Evolutionary conservation across 2,113 vertebrate species (phyloP).

Genomic region (Antechinus flavipes): DNA sequence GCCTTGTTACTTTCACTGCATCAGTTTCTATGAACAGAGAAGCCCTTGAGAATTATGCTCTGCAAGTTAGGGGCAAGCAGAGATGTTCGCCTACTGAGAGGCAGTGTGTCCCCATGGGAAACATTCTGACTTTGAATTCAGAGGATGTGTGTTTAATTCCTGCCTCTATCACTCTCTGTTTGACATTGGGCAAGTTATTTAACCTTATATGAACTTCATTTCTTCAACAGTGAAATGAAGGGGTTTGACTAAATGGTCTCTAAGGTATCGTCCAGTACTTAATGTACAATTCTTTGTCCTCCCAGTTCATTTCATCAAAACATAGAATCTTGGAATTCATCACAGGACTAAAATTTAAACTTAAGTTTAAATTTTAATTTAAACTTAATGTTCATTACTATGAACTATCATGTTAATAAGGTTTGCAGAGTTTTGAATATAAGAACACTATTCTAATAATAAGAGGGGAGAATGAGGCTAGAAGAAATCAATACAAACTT

Average conservation of each 20-base stretch:
- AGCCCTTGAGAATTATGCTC: not conserved
- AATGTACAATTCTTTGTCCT: not conserved
- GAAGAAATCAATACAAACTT: not conserved
- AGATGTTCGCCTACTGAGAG: not conserved
- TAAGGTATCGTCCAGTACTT: not conserved
- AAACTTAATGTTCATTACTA: too few relatives aligned
- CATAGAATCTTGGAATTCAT: not conserved
- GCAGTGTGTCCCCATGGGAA: not conserved
- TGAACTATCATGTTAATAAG: not conserved
- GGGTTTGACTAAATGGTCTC: not conserved
- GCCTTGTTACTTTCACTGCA: slow-evolving; percentile 5
- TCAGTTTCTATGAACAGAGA: not conserved
- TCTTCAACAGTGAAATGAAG: not conserved
- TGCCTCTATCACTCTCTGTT: not conserved
- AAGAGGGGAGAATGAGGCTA: not conserved
- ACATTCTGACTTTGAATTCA: not conserved
- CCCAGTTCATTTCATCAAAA: not conserved
- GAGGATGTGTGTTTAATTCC: not conserved
- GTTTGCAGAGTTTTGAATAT: not conserved
- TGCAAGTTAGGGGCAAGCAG: not conserved
- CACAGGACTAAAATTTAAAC: not conserved
- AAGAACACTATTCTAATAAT: not conserved
- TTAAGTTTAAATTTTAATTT: not conserved
- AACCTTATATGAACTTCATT: not conserved
- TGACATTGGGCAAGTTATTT: not conserved